Conservation (phyloP, 2,888 invertebrate genomes). For the Euzophera pinguis region DNA sequence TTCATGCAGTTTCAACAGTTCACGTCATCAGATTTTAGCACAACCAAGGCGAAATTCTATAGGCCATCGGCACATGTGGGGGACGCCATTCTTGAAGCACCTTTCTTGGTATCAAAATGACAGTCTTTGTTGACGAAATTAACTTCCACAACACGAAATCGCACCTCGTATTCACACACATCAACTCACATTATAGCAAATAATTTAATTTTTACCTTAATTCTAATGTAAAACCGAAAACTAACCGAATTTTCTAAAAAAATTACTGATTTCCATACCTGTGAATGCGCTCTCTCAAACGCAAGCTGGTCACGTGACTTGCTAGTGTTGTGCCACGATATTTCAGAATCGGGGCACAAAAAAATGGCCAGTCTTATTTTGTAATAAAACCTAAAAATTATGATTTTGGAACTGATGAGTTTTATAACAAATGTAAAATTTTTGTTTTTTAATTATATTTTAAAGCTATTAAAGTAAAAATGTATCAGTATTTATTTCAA, state of each 20-base stretch:
- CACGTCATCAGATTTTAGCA: constrained; percentile 65
- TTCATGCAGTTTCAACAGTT: constrained; percentile 48
- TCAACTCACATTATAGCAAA: constrained; percentile 45
- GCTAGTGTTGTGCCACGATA: constrained; percentile 50
- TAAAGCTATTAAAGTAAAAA: too few relatives aligned
- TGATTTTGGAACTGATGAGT: too few relatives aligned
- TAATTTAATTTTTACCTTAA: constrained; percentile 61
- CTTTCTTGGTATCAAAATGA: constrained; percentile 83
- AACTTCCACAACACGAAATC: constrained; percentile 59
- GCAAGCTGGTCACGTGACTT: constrained; percentile 85
- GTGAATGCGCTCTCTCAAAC: constrained; percentile 85
- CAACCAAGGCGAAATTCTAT: constrained; percentile 62
- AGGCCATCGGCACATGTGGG: constrained; percentile 83
- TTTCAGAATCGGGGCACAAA: constrained; percentile 22
- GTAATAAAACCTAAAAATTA: too few relatives aligned
- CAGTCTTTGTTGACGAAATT: constrained; percentile 75
- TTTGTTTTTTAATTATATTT: too few relatives aligned
- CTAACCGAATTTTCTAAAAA: constrained; percentile 66
- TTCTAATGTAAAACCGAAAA: constrained; percentile 54
- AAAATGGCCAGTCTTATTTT: constrained; percentile 38
- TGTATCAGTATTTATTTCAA: too few relatives aligned
- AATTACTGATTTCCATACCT: constrained; percentile 80
- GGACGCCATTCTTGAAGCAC: constrained; percentile 87
- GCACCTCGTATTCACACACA: constrained; percentile 55
- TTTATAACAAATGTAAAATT: too few relatives aligned